Evolutionary conservation across 2,113 vertebrate species (phyloP).

Genomic region (Psophia crepitans): DNA sequence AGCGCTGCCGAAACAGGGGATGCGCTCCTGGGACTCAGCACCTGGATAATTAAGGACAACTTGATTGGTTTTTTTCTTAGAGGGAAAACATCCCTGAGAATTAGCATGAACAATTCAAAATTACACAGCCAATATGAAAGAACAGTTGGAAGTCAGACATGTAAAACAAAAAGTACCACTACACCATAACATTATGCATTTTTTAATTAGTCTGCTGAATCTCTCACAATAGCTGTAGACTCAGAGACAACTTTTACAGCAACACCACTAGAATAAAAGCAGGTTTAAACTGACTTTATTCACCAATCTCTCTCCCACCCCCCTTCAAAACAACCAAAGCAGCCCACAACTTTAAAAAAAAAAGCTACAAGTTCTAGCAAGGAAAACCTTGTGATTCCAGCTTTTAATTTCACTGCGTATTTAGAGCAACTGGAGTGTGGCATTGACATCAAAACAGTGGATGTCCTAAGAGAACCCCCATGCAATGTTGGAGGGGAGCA

Average conservation of each 20-base stretch:
- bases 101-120: neutral
- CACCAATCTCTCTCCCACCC: no score
- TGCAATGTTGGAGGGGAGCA: neutral
- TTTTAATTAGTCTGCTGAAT: neutral
- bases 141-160: neutral
- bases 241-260: neutral
- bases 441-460: neutral
- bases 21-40: fast-evolving
- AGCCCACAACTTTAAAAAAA: no score
- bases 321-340: neutral
- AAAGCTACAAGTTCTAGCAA: neutral
- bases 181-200: neutral
- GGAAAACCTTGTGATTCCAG: neutral
- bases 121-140: neutral
- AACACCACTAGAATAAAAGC: neutral
- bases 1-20: neutral
- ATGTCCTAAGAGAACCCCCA: neutral
- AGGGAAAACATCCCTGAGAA: neutral
- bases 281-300: neutral
- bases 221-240: neutral
- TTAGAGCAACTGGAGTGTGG: neutral
- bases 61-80: neutral
- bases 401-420: neutral
- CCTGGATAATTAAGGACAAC: neutral
- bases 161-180: neutral